phyloP scores from a whole-genome alignment of 1,140 invertebrate species.

The Lamellibrachia luymesi region DNA sequence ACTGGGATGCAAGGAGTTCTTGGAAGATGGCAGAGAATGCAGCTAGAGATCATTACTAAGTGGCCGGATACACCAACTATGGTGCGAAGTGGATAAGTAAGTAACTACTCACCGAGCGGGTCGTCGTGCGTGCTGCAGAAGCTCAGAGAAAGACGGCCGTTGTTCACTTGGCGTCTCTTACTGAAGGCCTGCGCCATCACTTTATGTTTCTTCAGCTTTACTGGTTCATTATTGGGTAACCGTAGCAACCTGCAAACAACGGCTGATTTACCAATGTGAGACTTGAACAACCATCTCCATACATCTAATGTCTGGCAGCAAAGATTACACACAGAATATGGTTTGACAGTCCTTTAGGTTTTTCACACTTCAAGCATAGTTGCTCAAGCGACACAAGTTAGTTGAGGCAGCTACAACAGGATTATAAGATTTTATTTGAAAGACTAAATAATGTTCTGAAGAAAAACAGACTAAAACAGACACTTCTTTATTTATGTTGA shows the following conservation, averaged over 20 bases:
- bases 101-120: constrained; percentile 69
- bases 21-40: no score
- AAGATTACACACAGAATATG: background rate
- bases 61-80: background rate
- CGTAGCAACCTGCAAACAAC: background rate
- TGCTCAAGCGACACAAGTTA: no score
- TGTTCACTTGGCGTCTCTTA: constrained; percentile 80
- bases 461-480: no score
- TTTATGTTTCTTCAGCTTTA: constrained; percentile 79
- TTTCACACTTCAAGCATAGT: no score
- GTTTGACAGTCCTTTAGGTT: no score
- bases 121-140: constrained; percentile 82
- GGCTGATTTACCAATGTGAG: background rate
- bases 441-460: no score
- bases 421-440: no score
- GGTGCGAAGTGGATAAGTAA: background rate
- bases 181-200: constrained; percentile 87
- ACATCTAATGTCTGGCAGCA: background rate
- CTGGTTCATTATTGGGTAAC: constrained; percentile 32
- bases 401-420: no score
- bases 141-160: constrained; percentile 81
- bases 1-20: no score
- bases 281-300: background rate
- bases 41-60: no score
- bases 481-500: no score